These are phyloP conservation scores for Loripinus fragilis DNA, from an alignment of 2,888 invertebrate genomes.

Conservation along the genomic window DNA sequence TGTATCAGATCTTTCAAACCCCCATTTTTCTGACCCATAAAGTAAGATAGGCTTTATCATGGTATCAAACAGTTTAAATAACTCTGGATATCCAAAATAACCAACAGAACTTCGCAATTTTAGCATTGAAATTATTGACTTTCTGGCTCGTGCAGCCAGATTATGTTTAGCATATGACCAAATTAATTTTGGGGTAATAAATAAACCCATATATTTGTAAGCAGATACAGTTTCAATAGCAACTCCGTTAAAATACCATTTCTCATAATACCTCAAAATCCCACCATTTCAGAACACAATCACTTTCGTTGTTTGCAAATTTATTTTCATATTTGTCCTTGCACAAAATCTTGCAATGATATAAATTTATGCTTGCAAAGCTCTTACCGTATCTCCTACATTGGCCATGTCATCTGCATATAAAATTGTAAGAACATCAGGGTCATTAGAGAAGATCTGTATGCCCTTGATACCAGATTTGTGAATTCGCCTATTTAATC, in stretches of 20 bases:
- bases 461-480: neutral
- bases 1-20: neutral
- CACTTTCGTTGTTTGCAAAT: neutral
- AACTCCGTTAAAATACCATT: neutral
- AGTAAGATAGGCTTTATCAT: neutral
- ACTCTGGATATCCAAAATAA: neutral
- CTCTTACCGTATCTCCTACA: neutral
- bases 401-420: conserved; percentile 2
- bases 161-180: neutral
- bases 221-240: neutral
- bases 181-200: neutral
- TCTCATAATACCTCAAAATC: neutral
- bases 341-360: neutral
- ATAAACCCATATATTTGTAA: neutral
- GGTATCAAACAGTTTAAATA: neutral
- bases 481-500: neutral
- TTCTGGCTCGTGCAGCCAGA: neutral
- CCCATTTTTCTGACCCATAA: neutral
- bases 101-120: neutral
- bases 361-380: neutral
- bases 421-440: neutral
- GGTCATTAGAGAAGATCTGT: neutral
- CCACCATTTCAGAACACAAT: neutral
- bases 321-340: neutral
- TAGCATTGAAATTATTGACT: neutral